These are phyloP conservation scores for Falco novaeseelandiae DNA, from an alignment of 2,797 vertebrate species.

Conservation along the genomic window DNA sequence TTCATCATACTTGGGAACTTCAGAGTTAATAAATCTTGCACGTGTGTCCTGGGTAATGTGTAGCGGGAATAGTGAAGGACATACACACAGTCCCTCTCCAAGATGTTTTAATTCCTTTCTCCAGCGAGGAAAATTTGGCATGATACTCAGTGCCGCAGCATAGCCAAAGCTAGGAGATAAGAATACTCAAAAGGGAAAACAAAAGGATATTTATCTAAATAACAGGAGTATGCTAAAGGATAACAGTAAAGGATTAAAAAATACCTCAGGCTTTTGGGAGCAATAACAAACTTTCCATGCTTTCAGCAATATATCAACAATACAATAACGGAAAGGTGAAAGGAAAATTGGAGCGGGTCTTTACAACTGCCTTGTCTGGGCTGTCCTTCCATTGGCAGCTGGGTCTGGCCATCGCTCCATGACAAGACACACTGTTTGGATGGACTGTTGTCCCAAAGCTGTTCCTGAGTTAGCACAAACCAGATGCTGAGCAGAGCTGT, in stretches of 20 bases:
- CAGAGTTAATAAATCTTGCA: neutral
- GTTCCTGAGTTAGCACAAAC: neutral
- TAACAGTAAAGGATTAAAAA: neutral
- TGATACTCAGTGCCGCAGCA: neutral
- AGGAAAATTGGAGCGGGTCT: conserved; percentile 39
- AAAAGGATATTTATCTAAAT: conserved; percentile 33
- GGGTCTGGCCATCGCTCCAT: neutral
- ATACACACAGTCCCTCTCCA: neutral
- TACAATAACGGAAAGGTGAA: neutral
- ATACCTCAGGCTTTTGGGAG: conserved; percentile 1
- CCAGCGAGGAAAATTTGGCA: conserved; percentile 23
- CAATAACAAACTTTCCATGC: conserved; percentile 34
- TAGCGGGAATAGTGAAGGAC: conserved; percentile 12
- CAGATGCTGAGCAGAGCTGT: neutral
- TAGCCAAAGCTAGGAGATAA: conserved; percentile 38
- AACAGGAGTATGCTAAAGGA: neutral
- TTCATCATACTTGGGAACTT: neutral
- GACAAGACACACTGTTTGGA: neutral
- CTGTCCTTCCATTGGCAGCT: neutral
- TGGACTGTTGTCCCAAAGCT: neutral
- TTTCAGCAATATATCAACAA: conserved; percentile 9
- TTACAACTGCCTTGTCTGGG: neutral
- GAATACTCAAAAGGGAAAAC: conserved; percentile 33
- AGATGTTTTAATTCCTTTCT: conserved; percentile 35
- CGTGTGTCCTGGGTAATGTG: neutral